Base-by-base conservation (phyloP, 1,140 invertebrate genomes). In the Muscidifurax raptorellus region DNA sequence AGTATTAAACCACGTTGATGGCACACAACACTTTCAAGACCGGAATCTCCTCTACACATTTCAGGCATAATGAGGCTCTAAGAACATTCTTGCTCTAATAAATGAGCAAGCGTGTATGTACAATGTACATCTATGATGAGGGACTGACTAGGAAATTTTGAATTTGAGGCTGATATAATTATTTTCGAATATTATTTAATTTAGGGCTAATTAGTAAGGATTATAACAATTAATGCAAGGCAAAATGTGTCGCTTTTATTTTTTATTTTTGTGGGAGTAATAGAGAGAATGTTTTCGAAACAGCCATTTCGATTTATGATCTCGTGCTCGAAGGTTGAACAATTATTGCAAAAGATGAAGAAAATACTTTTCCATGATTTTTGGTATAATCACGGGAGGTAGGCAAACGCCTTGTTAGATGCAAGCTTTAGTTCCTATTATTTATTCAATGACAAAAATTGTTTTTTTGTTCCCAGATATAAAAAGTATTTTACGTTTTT, bases 1-100 rank as follows among this genome's bases (percentile, higher is more conserved):
- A 82, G 95, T 98, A 7, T 94, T 99, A 28, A 94, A 95, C 78
- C 98, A 99, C 92, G 94, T 98, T 28, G 95, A 96, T 86, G 94
- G 96, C 78, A 95, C 96, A 15, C 96, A 98, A 90, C 96, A 98
- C 91, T 99, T 99, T 90, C 94, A 94, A 79, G 95, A 97, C 88
- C 94, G 95, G 84, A 95, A 95, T 90, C 90, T 96, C 44, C 91
- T 97, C 0, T 97, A 96, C 88, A 95, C 94, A 47, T 96, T 97
- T 90, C 91, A 89, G 7, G 76, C 52, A 30, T 92, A 89, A 85
- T 78, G 18, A 40, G 4, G 22, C n/a, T 59, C 18, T 6, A 22
- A n/a, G n/a, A 59, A n/a, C 18, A 18, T n/a, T n/a, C 4, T 59
- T 59, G 52, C 52, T 59, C 18, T 22, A 4, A 22, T 22, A 59